These are phyloP conservation scores for Rhopilema esculentum DNA, from an alignment of 30 jellyfish, hydroid and myxozoan species.

Conservation along the genomic window DNA sequence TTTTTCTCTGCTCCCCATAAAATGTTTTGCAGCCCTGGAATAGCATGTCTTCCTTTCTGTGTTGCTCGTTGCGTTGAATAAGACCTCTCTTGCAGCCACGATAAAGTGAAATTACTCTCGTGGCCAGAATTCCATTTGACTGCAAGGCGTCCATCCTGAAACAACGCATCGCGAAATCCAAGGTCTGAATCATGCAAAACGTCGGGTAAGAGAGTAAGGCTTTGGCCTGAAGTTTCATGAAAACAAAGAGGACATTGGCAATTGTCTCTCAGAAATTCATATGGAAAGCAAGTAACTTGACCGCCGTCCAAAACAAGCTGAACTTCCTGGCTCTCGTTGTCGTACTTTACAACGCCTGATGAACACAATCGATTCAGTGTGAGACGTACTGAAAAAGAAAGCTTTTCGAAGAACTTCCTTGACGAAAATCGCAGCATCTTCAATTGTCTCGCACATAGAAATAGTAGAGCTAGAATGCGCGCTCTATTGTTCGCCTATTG, in stretches of 20 bases:
- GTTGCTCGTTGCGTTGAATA: background rate
- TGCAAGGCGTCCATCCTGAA: constrained; percentile 12
- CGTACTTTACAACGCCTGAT: background rate
- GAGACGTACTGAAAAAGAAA: background rate
- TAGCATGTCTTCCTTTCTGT: background rate
- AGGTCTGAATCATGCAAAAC: constrained; percentile 32
- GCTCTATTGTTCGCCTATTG: too few species aligned
- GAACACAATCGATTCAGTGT: background rate
- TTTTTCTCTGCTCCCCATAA: constrained; percentile 51
- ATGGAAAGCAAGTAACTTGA: constrained; percentile 45
- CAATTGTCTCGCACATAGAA: too few species aligned
- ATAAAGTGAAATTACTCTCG: constrained; percentile 23
- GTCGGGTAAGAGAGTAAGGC: constrained; percentile 52
- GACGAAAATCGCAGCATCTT: too few species aligned
- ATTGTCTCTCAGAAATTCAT: constrained; percentile 76
- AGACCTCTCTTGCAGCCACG: constrained; percentile 38
- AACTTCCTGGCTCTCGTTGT: constrained; percentile 10
- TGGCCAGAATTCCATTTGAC: constrained; percentile 52
- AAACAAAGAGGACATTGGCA: constrained; percentile 84
- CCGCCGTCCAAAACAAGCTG: constrained; percentile 41
- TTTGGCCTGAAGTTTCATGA: constrained; percentile 61
- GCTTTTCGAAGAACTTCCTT: too few species aligned
- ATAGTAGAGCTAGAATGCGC: too few species aligned
- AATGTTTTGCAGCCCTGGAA: background rate
- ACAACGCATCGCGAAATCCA: constrained; percentile 4